phyloP scores from a whole-genome alignment of 2,797 vertebrate genomes.

The Tenualosa ilisha region DNA sequence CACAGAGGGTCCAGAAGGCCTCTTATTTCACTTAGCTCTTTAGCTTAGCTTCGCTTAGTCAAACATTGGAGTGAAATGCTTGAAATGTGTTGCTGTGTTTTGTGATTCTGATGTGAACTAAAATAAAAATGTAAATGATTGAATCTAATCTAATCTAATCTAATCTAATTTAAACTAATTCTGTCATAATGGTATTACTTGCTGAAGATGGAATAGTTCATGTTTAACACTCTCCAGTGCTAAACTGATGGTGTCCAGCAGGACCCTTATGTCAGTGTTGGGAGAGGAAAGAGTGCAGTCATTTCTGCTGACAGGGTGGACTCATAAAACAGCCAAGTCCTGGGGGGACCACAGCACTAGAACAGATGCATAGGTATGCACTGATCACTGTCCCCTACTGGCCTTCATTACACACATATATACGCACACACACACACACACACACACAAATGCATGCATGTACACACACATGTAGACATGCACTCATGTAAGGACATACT shows the following conservation, averaged over 20 bases:
- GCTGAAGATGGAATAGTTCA: background rate
- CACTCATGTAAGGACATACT: background rate
- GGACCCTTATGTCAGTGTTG: background rate
- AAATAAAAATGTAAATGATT: too few relatives aligned
- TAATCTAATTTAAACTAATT: too few relatives aligned
- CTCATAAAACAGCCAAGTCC: background rate
- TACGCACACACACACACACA: background rate
- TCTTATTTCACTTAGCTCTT: too few relatives aligned
- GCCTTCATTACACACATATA: background rate
- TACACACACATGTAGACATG: background rate
- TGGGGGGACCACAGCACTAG: too few relatives aligned
- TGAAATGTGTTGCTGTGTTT: too few relatives aligned
- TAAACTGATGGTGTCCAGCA: background rate
- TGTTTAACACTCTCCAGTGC: background rate
- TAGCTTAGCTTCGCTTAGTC: too few relatives aligned
- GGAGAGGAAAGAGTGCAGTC: background rate
- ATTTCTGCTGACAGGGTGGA: background rate
- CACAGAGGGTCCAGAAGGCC: too few relatives aligned
- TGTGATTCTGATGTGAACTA: too few relatives aligned
- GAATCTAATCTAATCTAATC: too few relatives aligned
- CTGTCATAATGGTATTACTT: background rate
- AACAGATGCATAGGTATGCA: background rate
- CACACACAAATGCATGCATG: too few relatives aligned
- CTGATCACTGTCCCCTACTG: background rate
- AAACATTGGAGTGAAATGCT: too few relatives aligned